Evolutionary conservation across 2,797 vertebrate genomes (phyloP).

Genomic region (Falco columbarius): DNA sequence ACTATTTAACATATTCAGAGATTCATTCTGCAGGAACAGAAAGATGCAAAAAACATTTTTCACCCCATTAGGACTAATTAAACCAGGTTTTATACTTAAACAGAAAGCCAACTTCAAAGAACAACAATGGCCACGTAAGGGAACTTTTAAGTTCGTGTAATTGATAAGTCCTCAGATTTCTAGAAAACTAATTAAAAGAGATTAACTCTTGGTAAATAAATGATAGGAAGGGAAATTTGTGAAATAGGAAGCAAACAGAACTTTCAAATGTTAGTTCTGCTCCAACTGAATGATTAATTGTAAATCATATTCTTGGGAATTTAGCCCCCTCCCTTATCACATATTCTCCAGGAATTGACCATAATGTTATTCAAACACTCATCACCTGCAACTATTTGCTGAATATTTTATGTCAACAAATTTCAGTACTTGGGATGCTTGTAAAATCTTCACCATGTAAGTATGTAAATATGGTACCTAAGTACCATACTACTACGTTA

Average conservation of each 20-base stretch:
- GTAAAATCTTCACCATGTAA: background rate
- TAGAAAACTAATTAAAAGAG: background rate
- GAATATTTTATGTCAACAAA: constrained; percentile 38
- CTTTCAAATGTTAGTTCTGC: background rate
- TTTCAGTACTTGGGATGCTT: background rate
- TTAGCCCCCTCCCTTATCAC: background rate
- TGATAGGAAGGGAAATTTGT: background rate
- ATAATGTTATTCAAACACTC: constrained; percentile 38
- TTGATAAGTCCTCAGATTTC: background rate
- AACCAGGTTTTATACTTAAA: background rate
- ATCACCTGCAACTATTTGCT: constrained; percentile 16
- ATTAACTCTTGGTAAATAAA: background rate
- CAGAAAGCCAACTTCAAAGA: background rate
- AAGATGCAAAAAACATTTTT: background rate
- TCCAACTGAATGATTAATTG: background rate
- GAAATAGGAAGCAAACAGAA: background rate
- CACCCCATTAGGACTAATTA: background rate
- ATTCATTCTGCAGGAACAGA: background rate
- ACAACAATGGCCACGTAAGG: background rate
- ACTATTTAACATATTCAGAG: background rate
- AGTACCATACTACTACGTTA: background rate
- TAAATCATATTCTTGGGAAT: background rate
- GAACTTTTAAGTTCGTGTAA: background rate
- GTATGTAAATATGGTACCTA: background rate
- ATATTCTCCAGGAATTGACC: background rate